These are phyloP conservation scores for Gryllus bimaculatus DNA, from an alignment of 1,140 invertebrate genomes.

Conservation along the genomic window DNA sequence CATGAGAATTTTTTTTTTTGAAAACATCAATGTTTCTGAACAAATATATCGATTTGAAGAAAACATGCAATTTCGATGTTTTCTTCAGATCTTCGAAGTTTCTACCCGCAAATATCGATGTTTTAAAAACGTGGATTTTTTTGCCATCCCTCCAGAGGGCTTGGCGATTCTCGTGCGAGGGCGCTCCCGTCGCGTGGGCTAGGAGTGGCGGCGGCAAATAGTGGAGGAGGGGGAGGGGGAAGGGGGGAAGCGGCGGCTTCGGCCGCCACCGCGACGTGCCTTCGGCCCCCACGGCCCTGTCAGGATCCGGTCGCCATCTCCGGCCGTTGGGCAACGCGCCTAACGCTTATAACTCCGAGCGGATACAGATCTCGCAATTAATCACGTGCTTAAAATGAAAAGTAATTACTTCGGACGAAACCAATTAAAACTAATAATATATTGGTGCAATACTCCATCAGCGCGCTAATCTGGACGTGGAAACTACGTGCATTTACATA, in stretches of 20 bases:
- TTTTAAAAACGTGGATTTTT: too few relatives aligned
- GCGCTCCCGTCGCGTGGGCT: too few relatives aligned
- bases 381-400: not conserved
- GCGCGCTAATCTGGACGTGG: not conserved
- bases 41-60: too few relatives aligned
- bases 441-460: slow-evolving; percentile 1
- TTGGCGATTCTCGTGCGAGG: too few relatives aligned
- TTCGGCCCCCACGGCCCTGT: not conserved
- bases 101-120: too few relatives aligned
- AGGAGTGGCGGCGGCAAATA: too few relatives aligned
- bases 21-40: too few relatives aligned
- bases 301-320: not conserved
- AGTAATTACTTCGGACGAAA: not conserved
- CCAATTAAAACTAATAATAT: slow-evolving; percentile 6
- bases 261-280: not conserved
- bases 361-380: not conserved
- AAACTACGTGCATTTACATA: not conserved
- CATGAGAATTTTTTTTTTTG: too few relatives aligned
- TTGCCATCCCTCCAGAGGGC: too few relatives aligned
- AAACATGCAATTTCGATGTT: too few relatives aligned
- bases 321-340: not conserved
- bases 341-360: not conserved
- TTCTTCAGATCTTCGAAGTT: too few relatives aligned
- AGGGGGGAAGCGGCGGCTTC: not conserved
- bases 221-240: too few relatives aligned